Evolutionary conservation across 2,113 vertebrate genomes (phyloP).

Genomic region (Mirounga angustirostris): DNA sequence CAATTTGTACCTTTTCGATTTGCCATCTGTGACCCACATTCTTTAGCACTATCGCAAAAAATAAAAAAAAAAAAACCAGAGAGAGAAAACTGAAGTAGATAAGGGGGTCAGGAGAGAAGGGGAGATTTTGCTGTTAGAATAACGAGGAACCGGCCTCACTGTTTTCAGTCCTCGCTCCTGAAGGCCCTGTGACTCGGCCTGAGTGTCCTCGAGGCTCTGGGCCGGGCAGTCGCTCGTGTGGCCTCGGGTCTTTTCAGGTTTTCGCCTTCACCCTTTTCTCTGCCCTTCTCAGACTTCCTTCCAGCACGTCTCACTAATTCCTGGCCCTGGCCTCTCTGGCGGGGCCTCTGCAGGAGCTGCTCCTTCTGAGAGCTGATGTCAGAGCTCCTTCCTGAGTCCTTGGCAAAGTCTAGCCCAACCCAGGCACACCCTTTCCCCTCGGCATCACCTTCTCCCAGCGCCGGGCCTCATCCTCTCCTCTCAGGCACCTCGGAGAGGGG

Average conservation of each 20-base stretch:
- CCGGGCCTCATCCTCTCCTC: rapidly evolving
- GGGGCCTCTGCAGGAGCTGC: not conserved
- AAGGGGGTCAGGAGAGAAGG: not conserved
- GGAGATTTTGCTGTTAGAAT: not conserved
- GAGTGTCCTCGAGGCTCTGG: rapidly evolving
- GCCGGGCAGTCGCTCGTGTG: no score
- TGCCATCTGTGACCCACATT: not conserved
- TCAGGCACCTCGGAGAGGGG: not conserved
- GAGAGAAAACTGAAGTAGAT: not conserved
- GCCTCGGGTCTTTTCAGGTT: not conserved
- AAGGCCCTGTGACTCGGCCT: not conserved
- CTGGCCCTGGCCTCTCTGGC: not conserved
- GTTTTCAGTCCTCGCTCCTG: not conserved
- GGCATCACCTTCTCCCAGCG: not conserved
- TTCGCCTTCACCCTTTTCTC: not conserved
- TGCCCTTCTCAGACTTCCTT: not conserved
- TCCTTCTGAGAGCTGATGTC: conserved; percentile 61
- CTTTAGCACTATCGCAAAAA: not conserved
- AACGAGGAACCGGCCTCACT: not conserved
- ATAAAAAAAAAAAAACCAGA: rapidly evolving
- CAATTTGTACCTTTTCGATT: conserved; percentile 39
- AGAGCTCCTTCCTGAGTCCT: conserved; percentile 44
- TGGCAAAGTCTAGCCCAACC: not conserved
- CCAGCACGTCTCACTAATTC: not conserved
- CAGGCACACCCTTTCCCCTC: not conserved